Evolutionary conservation across 2,113 vertebrate species (phyloP), one percentile per base, ranked within the genome.

Genomic region (Vimba vimba): DNA sequence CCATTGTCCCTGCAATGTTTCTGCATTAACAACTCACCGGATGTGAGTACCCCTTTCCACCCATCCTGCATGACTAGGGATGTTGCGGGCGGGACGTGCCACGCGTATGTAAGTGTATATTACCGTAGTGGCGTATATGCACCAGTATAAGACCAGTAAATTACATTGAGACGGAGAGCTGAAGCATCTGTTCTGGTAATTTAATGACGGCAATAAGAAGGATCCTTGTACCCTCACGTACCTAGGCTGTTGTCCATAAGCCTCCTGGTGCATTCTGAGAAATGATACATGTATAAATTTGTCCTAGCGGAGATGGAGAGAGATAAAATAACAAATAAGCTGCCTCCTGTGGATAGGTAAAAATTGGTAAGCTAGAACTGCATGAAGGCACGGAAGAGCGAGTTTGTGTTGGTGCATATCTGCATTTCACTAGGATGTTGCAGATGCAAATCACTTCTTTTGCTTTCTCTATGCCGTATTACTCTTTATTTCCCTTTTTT

Each of bases 131-230:
- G 21, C 13, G n/a, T 69, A 82, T 81, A 77, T 27, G 27, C 84
- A 55, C 71, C 69, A 27, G 76, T 73, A 66, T 71, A 84, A 27
- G 17, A 75, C 43, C 19, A 62, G 71, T 75, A 76, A 81, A 87
- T 75, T 62, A 81, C 45, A 81, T 0, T 68, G 25, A n/a, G 50
- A 76, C 25, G 57, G n/a, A 85, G 69, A 82, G 47, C 4, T 85
- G 47, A 84, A 71, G 33, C 19, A 43, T 47, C 81, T 83, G 80
- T 71, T 77, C 52, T 36, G 75, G 36, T 50, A 30, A 79, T 82
- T 17, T 78, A 82, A 88, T 77, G 79, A 71, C 12, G 33, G 23
- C 79, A 79, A 88, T 88, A 68, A 85, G 52, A 79, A 39, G 4
- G 62, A 73, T 77, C 64, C 59, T 43, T 64, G 55, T 64, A 45